A percentile compares a stretch with the other conserved stretches of the same genome.
These are phyloP conservation scores for Metallyticus violacea DNA, from an alignment of 2,888 invertebrate genomes.

Conservation along the genomic window DNA sequence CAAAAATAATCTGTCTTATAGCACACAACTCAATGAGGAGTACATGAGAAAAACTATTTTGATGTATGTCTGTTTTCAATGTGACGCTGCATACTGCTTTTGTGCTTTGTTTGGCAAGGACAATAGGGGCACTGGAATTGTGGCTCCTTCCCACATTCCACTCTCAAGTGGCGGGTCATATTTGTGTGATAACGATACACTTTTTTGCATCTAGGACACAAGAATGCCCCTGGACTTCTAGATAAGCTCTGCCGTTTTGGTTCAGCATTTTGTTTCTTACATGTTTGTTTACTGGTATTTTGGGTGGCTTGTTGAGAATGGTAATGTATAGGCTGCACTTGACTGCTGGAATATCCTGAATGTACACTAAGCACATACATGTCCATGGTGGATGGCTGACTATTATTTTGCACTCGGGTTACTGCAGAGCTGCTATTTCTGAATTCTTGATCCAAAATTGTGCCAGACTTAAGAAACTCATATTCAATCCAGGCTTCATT, in stretches of 20 bases:
- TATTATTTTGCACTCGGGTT: not conserved
- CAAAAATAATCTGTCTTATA: too few species aligned
- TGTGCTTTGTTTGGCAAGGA: constrained; percentile 28
- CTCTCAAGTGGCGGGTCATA: constrained; percentile 40
- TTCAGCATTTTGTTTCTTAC: not conserved
- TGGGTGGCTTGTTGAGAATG: not conserved
- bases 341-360: not conserved
- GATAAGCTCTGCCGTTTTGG: not conserved
- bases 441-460: not conserved
- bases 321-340: not conserved
- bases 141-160: constrained; percentile 43
- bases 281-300: not conserved
- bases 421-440: not conserved
- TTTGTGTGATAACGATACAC: constrained; percentile 29
- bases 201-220: constrained; percentile 23
- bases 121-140: constrained; percentile 46
- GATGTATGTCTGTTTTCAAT: constrained; percentile 5
- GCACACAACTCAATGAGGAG: not conserved
- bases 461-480: not conserved
- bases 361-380: not conserved
- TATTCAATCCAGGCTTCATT: not conserved
- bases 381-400: not conserved
- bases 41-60: not conserved
- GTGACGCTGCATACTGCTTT: constrained; percentile 25
- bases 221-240: not conserved